Base-by-base conservation (phyloP, 2,113 vertebrate species). In the Callospermophilus lateralis region DNA sequence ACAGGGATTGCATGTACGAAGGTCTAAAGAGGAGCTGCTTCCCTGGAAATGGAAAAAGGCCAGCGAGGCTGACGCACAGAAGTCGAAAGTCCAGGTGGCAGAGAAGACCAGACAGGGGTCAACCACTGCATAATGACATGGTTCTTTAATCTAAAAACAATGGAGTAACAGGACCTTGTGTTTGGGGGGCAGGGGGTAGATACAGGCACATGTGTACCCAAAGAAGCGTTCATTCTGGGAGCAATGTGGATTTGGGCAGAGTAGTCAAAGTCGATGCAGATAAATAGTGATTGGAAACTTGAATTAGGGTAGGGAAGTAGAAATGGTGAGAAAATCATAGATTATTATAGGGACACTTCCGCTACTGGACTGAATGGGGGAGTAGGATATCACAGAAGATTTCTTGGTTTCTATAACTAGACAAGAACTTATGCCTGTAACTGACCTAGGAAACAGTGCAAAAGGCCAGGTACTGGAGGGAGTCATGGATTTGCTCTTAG, bases 131-230 rank as follows among this genome's bases (percentile, higher is more conserved):
- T 61, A 84, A 61, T 88, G 70, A n/a, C 10, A 24, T 39, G 58
- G 16, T 9, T 58, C 32, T 92, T 97, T 51, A 84, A 22, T 11
- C 63, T 85, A 68, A 89, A 88, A 79, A 39, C n/a, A 94, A 6
- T 37, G 4, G 8, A 77, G 30, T 81, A 53, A 37, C 39, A 65
- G 24, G 30, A 48, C 13, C 20, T 16, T 34, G 83, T 84, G 51
- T 53, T 53, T 53, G 51, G 1, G 51, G 20, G n/a, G 63, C n/a
- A 45, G 61, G 61, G 58, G 16, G 30, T 67, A 22, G 58, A 17
- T 51, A 24, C n/a, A 16, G n/a, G 42, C 58, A 9, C 8, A 3
- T 45, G 42, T 51, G 48, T 13, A 3, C 3, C 13, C 12, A 51
- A 51, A 51, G 48, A 51, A 58, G 39, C 68, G 6, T 79, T 67